These are phyloP conservation scores for Acleris laterana DNA, from an alignment of 2,888 invertebrate genomes.

Conservation along the genomic window DNA sequence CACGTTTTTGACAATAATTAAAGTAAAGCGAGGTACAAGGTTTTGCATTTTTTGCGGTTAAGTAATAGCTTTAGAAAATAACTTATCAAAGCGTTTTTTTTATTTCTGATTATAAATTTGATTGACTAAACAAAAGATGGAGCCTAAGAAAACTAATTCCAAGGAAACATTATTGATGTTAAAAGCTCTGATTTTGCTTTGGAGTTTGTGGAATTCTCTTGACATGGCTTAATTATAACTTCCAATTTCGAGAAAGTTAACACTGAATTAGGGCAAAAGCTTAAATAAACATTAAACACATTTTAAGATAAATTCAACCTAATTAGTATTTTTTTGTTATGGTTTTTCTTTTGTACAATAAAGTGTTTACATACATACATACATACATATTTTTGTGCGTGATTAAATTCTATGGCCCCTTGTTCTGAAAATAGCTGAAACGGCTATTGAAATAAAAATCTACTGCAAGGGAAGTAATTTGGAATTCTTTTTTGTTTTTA, in stretches of 20 bases:
- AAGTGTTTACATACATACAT: too few relatives aligned
- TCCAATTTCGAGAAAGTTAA: background rate
- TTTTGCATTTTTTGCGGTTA: too few relatives aligned
- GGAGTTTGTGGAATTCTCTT: slow-evolving; percentile 12
- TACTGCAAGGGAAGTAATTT: too few relatives aligned
- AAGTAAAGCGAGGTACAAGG: too few relatives aligned
- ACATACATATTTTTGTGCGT: too few relatives aligned
- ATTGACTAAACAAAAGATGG: slow-evolving; percentile 10
- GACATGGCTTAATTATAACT: slow-evolving; percentile 25
- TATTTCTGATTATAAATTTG: background rate
- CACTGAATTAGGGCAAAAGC: background rate
- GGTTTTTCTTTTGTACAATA: too few relatives aligned
- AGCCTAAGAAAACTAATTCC: slow-evolving; percentile 6
- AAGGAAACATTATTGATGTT: slow-evolving; percentile 5
- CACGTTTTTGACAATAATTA: too few relatives aligned
- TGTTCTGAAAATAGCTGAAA: too few relatives aligned
- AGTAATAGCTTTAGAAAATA: background rate
- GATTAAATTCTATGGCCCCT: too few relatives aligned
- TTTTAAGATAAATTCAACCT: background rate
- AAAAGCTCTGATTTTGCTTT: slow-evolving; percentile 15
- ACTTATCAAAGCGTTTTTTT: background rate
- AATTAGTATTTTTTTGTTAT: too few relatives aligned
- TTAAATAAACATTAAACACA: background rate
- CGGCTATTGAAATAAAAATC: too few relatives aligned
- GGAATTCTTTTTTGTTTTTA: too few relatives aligned